These are phyloP conservation scores for Megalops atlanticus DNA, from an alignment of 2,113 vertebrate genomes.

Conservation along the genomic window DNA sequence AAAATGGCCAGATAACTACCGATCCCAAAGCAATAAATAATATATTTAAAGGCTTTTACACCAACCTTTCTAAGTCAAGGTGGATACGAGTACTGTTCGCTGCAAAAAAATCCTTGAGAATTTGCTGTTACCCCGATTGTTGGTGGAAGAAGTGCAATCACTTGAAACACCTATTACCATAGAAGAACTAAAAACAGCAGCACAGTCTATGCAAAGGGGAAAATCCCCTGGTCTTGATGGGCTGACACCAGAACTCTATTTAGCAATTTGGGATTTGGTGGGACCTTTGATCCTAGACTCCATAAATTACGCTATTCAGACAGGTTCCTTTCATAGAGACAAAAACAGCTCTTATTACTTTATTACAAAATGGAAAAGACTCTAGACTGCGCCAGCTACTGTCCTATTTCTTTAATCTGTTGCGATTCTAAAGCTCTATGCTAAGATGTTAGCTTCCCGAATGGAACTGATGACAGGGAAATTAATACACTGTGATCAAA, in stretches of 20 bases:
- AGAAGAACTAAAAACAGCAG: too few relatives aligned
- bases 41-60: too few relatives aligned
- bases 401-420: too few relatives aligned
- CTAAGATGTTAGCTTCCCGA: too few relatives aligned
- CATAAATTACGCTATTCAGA: neutral
- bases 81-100: too few relatives aligned
- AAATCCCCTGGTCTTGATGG: neutral
- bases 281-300: neutral
- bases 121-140: neutral
- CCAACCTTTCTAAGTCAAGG: too few relatives aligned
- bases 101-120: neutral
- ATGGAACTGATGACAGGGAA: too few relatives aligned
- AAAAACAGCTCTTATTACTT: neutral
- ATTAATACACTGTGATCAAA: too few relatives aligned
- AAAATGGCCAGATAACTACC: too few relatives aligned
- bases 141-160: neutral
- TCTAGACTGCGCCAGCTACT: neutral
- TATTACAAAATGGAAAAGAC: neutral
- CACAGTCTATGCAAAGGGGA: neutral
- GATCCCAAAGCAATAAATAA: too few relatives aligned
- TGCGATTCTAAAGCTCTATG: too few relatives aligned
- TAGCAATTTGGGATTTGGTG: neutral
- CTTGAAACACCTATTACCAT: too few relatives aligned
- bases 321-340: neutral
- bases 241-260: neutral